Conservation (phyloP, 2,113 vertebrate species). For the Fregetta grallaria region DNA sequence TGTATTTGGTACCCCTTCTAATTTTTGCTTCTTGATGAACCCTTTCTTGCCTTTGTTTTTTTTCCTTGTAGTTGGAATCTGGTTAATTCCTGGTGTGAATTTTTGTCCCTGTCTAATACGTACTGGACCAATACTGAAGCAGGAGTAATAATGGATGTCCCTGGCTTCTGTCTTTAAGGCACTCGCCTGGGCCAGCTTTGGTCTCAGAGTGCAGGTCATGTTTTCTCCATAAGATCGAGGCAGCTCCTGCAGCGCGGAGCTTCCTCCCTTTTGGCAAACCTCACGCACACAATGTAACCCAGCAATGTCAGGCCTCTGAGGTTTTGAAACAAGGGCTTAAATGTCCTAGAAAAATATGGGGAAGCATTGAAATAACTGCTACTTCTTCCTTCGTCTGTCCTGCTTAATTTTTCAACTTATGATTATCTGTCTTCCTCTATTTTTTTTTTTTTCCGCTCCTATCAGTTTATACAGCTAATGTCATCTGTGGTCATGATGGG, state of each 20-base stretch:
- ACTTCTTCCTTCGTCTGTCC: neutral
- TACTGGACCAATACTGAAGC: neutral
- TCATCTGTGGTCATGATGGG: neutral
- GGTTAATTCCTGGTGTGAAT: constrained; percentile 27
- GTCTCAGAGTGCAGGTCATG: neutral
- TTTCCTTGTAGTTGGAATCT: neutral
- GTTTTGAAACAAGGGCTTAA: neutral
- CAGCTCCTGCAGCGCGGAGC: neutral
- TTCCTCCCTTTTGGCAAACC: neutral
- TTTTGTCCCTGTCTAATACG: neutral
- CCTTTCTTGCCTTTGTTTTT: constrained; percentile 42
- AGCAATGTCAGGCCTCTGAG: neutral
- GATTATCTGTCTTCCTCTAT: neutral
- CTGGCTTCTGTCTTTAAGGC: neutral
- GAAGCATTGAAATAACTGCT: neutral
- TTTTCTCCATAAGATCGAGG: neutral
- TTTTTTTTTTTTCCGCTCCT: neutral
- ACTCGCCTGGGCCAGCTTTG: neutral
- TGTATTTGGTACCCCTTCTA: constrained; percentile 17
- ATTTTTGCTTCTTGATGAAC: constrained; percentile 47
- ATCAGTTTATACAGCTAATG: neutral
- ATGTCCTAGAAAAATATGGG: neutral
- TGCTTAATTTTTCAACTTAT: neutral
- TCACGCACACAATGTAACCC: neutral
- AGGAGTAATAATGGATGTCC: neutral